Evolutionary conservation across 2,113 vertebrate genomes (phyloP), one percentile per base, ranked within the genome.

Genomic region (Rutilus rutilus): DNA sequence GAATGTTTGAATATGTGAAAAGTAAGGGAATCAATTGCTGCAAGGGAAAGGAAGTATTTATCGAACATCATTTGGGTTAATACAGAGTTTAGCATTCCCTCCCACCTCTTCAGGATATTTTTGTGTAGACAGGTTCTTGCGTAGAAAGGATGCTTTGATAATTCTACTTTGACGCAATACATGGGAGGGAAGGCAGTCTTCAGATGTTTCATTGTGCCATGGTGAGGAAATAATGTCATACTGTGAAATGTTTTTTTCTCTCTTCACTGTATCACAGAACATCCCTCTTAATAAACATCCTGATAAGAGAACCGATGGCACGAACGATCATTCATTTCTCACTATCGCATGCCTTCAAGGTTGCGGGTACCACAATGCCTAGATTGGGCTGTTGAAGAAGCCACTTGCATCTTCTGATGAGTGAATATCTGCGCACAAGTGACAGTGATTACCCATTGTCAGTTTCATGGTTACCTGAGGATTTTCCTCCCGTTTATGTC

Each of bases 261-360:
- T 84, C 86, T 88, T 80, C 88, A 89, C 86, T 94, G 92, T 88
- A 80, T 93, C 92, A 90, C 91, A 87, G 90, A 93, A 88, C 89
- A 87, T 93, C 91, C 91, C 90, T 91, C 93, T 92, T 90, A 89
- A 89, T 95, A 95, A 94, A 95, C 92, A 93, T 84, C 69, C 91
- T 90, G 88, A 92, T 92, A 91, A 92, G 91, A 93, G 57, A 93
- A 88, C 57, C 81, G 47, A 82, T 65, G 36, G 87, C 83, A 69
- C 75, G 64, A 76, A 83, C 62, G 2, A 67, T 85, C 78, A 19
- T n/a, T 86, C 47, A 33, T 86, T 84, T 84, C 71, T 83, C 4
- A 50, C 15, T 60, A 50, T 42, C 17, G 75, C 84, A 80, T 84
- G 80, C 8, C n/a, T 79, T 88, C 42, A 17, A 45, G 50, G 54